Percentiles rank a stretch among this genome's conserved stretches.
phyloP scores from a whole-genome alignment of 1,140 invertebrate species.

The Parasteatoda tepidariorum region DNA sequence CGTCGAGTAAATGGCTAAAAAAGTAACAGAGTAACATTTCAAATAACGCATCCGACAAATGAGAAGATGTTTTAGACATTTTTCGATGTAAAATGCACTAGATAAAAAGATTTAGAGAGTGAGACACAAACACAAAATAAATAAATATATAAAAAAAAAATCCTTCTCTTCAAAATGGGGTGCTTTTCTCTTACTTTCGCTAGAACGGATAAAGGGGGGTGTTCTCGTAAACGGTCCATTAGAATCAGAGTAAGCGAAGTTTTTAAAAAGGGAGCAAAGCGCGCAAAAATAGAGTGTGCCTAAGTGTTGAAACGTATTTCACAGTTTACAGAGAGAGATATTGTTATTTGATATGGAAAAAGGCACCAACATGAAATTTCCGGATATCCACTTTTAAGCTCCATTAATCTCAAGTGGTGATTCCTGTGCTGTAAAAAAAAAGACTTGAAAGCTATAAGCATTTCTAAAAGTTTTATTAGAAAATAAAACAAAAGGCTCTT shows the following conservation, averaged over 20 bases:
- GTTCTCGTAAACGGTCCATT: slow-evolving; percentile 51
- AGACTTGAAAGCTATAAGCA: neutral
- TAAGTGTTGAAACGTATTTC: slow-evolving; percentile 18
- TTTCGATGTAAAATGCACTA: neutral
- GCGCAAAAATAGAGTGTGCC: slow-evolving; percentile 28
- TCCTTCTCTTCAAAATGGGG: slow-evolving; percentile 7
- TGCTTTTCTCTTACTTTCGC: slow-evolving; percentile 41
- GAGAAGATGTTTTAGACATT: neutral
- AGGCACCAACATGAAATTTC: neutral
- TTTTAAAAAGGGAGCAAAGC: neutral
- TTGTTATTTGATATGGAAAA: neutral
- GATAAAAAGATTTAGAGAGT: neutral
- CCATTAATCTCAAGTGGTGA: neutral
- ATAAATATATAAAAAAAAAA: neutral
- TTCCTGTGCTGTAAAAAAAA: neutral
- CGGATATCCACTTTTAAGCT: neutral
- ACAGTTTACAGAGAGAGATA: slow-evolving; percentile 12
- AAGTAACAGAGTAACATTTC: too few species aligned
- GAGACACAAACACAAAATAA: too few species aligned
- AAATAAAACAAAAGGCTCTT: neutral
- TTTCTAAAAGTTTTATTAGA: neutral
- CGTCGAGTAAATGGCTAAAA: neutral
- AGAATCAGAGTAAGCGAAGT: slow-evolving; percentile 11
- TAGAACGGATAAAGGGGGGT: slow-evolving; percentile 17
- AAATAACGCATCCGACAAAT: neutral